These are phyloP conservation scores for Chloropsis hardwickii DNA, from an alignment of 2,113 vertebrate species.

Conservation along the genomic window DNA sequence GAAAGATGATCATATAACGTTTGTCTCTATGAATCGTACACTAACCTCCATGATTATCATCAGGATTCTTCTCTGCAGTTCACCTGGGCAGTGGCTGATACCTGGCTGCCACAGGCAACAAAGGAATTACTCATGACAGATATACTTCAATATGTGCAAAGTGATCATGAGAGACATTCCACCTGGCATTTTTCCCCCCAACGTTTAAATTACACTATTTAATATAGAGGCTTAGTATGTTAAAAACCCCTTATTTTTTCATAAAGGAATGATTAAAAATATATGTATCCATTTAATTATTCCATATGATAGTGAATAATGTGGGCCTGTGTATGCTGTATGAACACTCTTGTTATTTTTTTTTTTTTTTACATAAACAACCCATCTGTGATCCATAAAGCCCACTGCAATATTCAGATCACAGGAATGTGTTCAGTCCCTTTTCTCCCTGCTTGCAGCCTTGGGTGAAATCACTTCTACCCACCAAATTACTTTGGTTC, in stretches of 20 bases:
- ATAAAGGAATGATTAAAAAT: neutral
- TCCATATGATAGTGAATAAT: neutral
- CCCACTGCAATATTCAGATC: neutral
- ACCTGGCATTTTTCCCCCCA: neutral
- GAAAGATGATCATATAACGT: neutral
- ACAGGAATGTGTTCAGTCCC: rapidly evolving
- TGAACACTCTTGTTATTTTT: no score
- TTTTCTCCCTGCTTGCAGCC: rapidly evolving
- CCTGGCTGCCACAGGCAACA: neutral
- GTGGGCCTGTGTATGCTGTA: neutral
- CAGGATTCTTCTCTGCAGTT: slow-evolving; percentile 32
- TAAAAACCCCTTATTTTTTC: rapidly evolving
- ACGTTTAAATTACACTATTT: neutral
- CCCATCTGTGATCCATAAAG: neutral
- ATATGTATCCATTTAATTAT: neutral
- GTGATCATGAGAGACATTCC: neutral
- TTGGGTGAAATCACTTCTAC: neutral
- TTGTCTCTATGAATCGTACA: neutral
- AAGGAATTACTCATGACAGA: neutral
- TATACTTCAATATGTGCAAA: rapidly evolving
- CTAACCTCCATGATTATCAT: slow-evolving; percentile 49
- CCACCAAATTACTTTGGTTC: neutral
- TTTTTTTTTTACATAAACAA: neutral
- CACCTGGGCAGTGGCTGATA: neutral
- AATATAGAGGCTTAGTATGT: neutral